phyloP scores from a whole-genome alignment of 2,797 vertebrate genomes.

The Tapera naevia region DNA sequence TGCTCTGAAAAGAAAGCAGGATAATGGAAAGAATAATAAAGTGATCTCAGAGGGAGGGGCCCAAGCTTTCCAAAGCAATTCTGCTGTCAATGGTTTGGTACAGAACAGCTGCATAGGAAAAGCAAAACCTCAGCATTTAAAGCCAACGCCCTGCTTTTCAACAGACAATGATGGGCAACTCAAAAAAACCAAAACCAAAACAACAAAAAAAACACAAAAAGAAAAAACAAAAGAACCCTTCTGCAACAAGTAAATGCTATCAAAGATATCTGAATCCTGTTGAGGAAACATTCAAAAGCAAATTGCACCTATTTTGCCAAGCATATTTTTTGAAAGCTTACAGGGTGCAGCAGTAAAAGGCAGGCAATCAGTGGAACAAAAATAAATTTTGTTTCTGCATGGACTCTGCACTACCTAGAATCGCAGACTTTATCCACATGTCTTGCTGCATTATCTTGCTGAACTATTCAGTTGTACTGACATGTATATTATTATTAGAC shows the following conservation, averaged over 20 bases:
- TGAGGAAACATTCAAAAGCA: background rate
- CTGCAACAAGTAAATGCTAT: conserved; percentile 13
- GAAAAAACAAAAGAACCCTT: conserved; percentile 9
- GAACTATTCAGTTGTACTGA: conserved; percentile 46
- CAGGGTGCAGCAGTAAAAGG: background rate
- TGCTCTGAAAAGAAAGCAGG: conserved; percentile 34
- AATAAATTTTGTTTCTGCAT: background rate
- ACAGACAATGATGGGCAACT: conserved; percentile 52
- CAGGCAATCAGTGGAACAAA: background rate
- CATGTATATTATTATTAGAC: conserved; percentile 38
- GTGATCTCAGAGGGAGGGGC: conserved; percentile 68
- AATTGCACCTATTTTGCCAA: background rate
- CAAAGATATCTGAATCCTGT: background rate
- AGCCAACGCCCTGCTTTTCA: conserved; percentile 62
- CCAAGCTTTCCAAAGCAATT: conserved; percentile 64
- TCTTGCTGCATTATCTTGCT: conserved; percentile 18
- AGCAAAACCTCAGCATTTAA: conserved; percentile 66
- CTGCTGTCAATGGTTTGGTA: conserved; percentile 59
- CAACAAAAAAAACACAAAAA: background rate
- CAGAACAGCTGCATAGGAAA: conserved; percentile 56
- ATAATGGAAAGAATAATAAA: conserved; percentile 68
- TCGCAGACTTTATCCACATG: background rate
- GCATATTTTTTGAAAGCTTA: background rate
- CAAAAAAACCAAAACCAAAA: background rate
- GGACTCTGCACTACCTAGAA: background rate